Percentiles rank a stretch among this genome's conserved stretches.
Evolutionary conservation across 2,113 vertebrate species (phyloP).

Genomic region (Tamias sibiricus): DNA sequence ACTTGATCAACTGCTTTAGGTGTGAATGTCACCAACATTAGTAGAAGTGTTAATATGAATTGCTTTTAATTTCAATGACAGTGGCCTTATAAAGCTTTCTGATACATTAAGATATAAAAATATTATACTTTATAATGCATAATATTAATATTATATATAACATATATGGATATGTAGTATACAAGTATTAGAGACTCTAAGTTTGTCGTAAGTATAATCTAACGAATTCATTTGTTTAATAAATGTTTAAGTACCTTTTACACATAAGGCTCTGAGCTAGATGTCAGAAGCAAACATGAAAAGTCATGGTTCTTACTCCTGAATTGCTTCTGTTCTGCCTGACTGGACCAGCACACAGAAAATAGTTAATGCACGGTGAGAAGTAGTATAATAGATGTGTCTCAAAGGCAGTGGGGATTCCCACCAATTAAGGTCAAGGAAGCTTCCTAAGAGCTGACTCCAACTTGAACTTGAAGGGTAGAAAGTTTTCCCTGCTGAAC

Average conservation of each 20-base stretch:
- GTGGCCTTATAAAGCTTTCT: background rate
- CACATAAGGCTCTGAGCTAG: background rate
- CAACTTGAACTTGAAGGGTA: background rate
- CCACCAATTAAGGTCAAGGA: background rate
- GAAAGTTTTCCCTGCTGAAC: background rate
- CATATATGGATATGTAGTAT: background rate
- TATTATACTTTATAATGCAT: background rate
- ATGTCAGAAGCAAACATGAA: background rate
- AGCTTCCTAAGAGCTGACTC: background rate
- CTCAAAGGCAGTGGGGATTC: background rate
- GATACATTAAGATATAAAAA: background rate
- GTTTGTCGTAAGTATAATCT: background rate
- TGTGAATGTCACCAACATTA: background rate
- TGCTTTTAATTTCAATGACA: conserved; percentile 16
- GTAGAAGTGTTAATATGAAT: background rate
- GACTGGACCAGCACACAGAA: background rate
- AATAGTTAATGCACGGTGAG: background rate
- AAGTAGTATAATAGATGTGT: background rate
- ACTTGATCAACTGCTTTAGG: background rate
- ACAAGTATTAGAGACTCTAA: background rate
- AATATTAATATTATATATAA: background rate
- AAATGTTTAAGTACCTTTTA: background rate
- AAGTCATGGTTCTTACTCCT: background rate
- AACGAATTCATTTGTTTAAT: background rate
- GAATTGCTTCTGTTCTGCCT: background rate